Evolutionary conservation across 2,888 invertebrate genomes (phyloP).

Genomic region (Endotricha flammealis): DNA sequence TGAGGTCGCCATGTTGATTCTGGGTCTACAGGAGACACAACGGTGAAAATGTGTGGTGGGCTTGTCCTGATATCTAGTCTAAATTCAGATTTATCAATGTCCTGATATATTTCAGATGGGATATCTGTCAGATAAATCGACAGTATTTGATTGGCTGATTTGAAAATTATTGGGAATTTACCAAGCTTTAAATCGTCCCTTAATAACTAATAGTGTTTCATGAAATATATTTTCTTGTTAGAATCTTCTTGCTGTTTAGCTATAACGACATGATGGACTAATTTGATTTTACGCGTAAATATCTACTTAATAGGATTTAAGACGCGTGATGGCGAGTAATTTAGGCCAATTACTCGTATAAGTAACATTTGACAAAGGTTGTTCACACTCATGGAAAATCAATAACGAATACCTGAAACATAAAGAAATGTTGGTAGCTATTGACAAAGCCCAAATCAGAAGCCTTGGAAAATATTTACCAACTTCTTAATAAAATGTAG

Average conservation of each 20-base stretch:
- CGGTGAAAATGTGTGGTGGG: too few relatives aligned
- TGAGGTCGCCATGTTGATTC: too few relatives aligned
- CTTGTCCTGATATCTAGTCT: too few relatives aligned
- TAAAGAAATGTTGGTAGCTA: slow-evolving; percentile 40
- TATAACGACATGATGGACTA: slow-evolving; percentile 6
- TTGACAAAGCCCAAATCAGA: slow-evolving; percentile 49
- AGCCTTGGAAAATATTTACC: slow-evolving; percentile 71
- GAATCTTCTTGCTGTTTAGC: not conserved
- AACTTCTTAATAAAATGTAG: slow-evolving; percentile 70
- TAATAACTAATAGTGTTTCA: too few relatives aligned
- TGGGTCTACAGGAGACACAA: too few relatives aligned
- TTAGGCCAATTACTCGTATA: slow-evolving; percentile 4
- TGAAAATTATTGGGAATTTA: too few relatives aligned
- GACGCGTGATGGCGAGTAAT: slow-evolving; percentile 4
- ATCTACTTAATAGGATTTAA: not conserved
- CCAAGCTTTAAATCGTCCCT: too few relatives aligned
- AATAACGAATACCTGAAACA: slow-evolving; percentile 20
- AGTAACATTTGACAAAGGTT: slow-evolving; percentile 3
- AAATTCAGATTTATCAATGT: too few relatives aligned
- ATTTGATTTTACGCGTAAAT: slow-evolving; percentile 6
- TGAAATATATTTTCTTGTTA: not conserved
- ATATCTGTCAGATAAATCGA: too few relatives aligned
- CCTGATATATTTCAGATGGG: too few relatives aligned
- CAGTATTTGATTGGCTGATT: too few relatives aligned
- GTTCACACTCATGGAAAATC: not conserved